These are phyloP conservation scores for Alcedo quadribrachys DNA, from an alignment of 2,797 vertebrate genomes.

Conservation along the genomic window DNA sequence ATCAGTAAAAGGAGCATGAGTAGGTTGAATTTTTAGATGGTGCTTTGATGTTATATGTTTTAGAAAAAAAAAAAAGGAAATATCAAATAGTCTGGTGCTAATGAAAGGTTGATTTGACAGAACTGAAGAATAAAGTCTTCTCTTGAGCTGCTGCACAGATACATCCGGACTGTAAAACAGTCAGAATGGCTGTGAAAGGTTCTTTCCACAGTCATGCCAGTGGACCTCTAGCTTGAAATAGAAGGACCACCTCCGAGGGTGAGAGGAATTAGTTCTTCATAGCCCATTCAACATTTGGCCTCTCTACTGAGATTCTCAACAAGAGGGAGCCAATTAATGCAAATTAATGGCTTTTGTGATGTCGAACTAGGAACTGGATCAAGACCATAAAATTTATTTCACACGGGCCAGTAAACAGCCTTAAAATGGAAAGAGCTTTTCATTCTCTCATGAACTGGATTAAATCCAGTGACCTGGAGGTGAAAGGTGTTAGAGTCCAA, in stretches of 20 bases:
- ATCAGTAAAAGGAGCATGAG: background rate
- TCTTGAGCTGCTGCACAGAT: background rate
- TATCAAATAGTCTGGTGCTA: background rate
- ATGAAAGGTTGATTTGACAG: background rate
- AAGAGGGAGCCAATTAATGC: constrained; percentile 48
- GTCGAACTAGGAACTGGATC: constrained; percentile 53
- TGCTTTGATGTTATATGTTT: background rate
- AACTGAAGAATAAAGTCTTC: background rate
- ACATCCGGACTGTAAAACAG: background rate
- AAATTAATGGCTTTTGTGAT: constrained; percentile 59
- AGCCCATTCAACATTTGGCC: constrained; percentile 28
- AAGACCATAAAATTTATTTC: constrained; percentile 33
- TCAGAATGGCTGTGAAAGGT: background rate
- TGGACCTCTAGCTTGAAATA: background rate
- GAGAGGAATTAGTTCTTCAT: constrained; percentile 39
- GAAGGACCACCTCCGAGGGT: constrained; percentile 6
- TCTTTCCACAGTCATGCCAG: background rate
- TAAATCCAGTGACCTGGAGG: constrained; percentile 18
- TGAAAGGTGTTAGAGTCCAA: background rate
- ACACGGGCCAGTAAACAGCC: constrained; percentile 13
- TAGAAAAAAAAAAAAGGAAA: background rate
- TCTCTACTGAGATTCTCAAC: background rate
- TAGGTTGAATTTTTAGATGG: background rate
- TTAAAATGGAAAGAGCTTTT: constrained; percentile 48
- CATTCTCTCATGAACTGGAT: background rate